A percentile compares a stretch with the other conserved stretches of the same genome.
phyloP scores from a whole-genome alignment of 1,140 invertebrate species.

The Pectinophora gossypiella region DNA sequence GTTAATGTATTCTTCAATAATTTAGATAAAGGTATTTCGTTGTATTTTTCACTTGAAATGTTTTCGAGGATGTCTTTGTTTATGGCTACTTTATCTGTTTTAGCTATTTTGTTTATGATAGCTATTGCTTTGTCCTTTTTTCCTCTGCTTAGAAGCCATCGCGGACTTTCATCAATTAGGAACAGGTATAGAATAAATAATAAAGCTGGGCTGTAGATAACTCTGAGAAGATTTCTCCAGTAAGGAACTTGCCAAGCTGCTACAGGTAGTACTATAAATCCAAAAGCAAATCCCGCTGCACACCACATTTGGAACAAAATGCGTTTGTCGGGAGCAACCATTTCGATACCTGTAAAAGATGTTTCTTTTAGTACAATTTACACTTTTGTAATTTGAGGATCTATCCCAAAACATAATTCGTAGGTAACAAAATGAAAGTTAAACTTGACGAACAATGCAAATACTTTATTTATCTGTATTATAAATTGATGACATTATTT shows the following conservation, averaged over 20 bases:
- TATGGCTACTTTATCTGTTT: conserved; percentile 3
- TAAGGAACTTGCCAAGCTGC: conserved; percentile 4
- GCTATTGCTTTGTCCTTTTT: conserved; percentile 4
- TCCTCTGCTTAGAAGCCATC: conserved; percentile 79
- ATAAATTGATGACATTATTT: too few relatives aligned
- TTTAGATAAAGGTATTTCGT: conserved; percentile 1
- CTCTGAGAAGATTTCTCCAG: conserved; percentile 12
- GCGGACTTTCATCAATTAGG: conserved; percentile 11
- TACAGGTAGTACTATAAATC: not conserved
- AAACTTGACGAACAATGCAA: too few relatives aligned
- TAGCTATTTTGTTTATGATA: conserved; percentile 7
- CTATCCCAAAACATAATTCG: too few relatives aligned
- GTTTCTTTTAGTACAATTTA: too few relatives aligned
- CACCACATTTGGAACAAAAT: not conserved
- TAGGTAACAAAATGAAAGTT: too few relatives aligned
- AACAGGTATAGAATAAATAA: conserved; percentile 8
- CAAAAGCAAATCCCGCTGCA: not conserved
- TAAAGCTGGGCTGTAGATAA: conserved; percentile 8
- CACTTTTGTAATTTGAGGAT: too few relatives aligned
- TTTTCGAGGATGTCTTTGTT: not conserved
- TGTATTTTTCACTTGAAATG: not conserved
- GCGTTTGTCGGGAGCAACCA: not conserved
- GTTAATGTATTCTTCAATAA: not conserved
- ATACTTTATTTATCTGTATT: too few relatives aligned
- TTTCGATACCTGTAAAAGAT: conserved; percentile 9